Conservation (phyloP, 2,113 vertebrate genomes). For the Fregata magnificens region DNA sequence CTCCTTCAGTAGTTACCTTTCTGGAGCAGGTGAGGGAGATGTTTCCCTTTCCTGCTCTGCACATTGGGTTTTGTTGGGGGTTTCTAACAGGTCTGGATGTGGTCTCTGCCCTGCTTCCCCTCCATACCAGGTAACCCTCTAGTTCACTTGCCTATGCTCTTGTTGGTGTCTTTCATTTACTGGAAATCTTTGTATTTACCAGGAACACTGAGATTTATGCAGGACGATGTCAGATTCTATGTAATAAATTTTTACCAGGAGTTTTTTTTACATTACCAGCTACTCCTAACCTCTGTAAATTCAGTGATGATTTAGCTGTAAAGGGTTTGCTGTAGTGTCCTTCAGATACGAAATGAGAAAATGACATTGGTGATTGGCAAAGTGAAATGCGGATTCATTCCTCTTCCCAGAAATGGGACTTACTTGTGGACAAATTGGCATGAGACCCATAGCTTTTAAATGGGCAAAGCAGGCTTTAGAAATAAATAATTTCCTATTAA, state of each 20-base stretch:
- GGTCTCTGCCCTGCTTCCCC: not conserved
- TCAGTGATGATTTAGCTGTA: constrained; percentile 26
- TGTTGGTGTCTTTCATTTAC: not conserved
- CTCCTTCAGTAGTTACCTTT: not conserved
- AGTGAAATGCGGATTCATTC: not conserved
- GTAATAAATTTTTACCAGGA: not conserved
- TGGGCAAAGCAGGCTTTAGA: not conserved
- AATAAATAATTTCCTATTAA: not conserved
- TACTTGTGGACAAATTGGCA: not conserved
- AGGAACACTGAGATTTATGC: not conserved
- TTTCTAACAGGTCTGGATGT: not conserved
- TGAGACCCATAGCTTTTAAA: accelerated
- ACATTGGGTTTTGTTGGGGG: not conserved
- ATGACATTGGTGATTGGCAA: not conserved
- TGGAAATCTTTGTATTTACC: constrained; percentile 2
- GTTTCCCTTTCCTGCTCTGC: not conserved
- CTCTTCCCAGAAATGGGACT: not conserved
- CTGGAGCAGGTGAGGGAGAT: not conserved
- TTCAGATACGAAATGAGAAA: not conserved
- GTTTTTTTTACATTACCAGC: not conserved
- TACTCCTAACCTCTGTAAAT: not conserved
- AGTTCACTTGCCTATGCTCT: not conserved
- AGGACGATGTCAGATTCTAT: not conserved
- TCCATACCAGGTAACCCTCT: not conserved
- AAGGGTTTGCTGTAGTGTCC: not conserved